These are phyloP conservation scores for Danaus melanippus DNA, from an alignment of 1,140 invertebrate genomes.

Conservation along the genomic window DNA sequence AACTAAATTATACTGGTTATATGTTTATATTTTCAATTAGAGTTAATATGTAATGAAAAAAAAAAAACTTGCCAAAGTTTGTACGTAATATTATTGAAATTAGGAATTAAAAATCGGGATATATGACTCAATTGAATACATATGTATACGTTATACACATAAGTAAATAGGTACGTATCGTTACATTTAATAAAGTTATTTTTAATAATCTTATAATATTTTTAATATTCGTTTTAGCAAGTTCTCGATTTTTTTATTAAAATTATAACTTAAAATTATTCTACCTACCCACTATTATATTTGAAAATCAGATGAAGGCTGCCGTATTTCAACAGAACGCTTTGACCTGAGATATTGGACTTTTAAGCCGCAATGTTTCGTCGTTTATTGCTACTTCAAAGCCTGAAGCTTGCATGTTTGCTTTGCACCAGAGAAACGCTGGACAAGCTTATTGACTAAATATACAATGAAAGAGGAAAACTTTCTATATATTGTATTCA, in stretches of 20 bases:
- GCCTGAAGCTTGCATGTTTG: conserved; percentile 1
- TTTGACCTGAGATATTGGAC: conserved; percentile 9
- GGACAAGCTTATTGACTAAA: background rate
- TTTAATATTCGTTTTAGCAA: background rate
- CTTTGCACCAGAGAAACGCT: conserved; percentile 2
- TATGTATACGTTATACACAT: too few relatives aligned
- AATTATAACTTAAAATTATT: too few relatives aligned
- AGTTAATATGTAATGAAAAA: too few relatives aligned
- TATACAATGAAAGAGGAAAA: background rate
- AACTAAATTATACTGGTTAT: too few relatives aligned
- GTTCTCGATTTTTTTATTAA: too few relatives aligned
- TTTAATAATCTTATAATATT: background rate
- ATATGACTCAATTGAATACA: too few relatives aligned
- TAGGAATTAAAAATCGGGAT: too few relatives aligned
- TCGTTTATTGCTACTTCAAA: conserved; percentile 5
- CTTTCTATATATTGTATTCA: background rate
- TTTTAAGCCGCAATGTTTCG: conserved; percentile 7
- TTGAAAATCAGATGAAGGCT: background rate
- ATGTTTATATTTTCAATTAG: too few relatives aligned
- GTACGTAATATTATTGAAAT: too few relatives aligned
- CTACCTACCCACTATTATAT: too few relatives aligned
- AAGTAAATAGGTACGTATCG: too few relatives aligned
- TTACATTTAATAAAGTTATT: background rate
- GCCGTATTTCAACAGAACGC: conserved; percentile 1
- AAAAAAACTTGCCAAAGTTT: too few relatives aligned